Conservation (phyloP, 2,797 vertebrate genomes). For the Malurus splendens region DNA sequence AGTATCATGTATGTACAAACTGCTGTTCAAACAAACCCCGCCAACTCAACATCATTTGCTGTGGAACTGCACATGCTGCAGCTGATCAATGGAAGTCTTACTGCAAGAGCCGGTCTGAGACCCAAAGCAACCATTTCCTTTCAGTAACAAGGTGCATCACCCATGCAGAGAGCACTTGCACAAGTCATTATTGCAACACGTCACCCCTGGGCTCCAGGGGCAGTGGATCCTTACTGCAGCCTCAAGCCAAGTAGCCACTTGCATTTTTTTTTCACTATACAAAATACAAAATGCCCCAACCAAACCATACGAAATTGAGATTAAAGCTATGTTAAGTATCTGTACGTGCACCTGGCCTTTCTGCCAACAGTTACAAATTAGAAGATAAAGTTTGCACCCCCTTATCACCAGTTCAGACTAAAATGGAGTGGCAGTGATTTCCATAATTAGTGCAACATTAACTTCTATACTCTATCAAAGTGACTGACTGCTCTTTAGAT, state of each 20-base stretch:
- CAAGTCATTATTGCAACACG: not conserved
- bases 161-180: constrained; percentile 1
- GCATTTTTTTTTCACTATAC: not conserved
- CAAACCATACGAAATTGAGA: not conserved
- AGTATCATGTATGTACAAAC: constrained; percentile 57
- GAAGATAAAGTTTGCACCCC: constrained; percentile 4
- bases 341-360: constrained; percentile 9
- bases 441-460: constrained; percentile 52
- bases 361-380: not conserved
- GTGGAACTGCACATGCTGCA: constrained; percentile 18
- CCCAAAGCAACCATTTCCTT: not conserved
- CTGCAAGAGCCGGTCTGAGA: constrained; percentile 3
- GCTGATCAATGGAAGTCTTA: constrained; percentile 17
- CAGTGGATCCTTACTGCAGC: not conserved
- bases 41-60: not conserved
- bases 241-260: not conserved
- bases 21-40: not conserved
- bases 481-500: constrained; percentile 31
- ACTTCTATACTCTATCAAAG: constrained; percentile 26
- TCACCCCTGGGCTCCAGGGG: not conserved
- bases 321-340: constrained; percentile 45
- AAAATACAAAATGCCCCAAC: constrained; percentile 30
- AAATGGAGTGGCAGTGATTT: constrained; percentile 58
- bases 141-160: constrained; percentile 3
- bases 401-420: constrained; percentile 11